These are phyloP conservation scores for Uromys caudimaculatus DNA, from an alignment of 2,797 vertebrate species.

Conservation along the genomic window DNA sequence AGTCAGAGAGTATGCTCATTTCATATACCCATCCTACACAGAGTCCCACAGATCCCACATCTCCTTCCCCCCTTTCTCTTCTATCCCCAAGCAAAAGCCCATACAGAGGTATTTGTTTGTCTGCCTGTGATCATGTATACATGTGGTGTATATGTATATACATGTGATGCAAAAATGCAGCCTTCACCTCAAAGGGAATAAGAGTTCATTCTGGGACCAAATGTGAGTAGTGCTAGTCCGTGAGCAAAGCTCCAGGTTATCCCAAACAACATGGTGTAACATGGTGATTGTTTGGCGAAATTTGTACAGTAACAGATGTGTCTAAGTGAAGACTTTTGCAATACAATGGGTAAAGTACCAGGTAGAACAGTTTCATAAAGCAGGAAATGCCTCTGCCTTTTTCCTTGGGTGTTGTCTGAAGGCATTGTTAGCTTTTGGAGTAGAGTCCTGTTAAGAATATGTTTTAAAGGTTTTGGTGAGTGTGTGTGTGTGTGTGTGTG, in stretches of 20 bases:
- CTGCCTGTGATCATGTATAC: neutral
- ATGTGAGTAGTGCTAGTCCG: neutral
- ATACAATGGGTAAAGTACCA: neutral
- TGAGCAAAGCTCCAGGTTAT: neutral
- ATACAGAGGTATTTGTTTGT: neutral
- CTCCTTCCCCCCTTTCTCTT: neutral
- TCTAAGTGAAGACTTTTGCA: neutral
- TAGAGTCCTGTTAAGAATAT: neutral
- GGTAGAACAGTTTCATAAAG: neutral
- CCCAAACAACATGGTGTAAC: no score
- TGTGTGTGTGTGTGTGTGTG: neutral
- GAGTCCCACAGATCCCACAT: neutral
- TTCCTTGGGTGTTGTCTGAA: neutral
- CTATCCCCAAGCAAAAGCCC: neutral
- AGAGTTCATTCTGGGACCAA: neutral
- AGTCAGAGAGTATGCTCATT: neutral
- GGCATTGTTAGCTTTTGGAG: neutral
- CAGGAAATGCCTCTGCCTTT: neutral
- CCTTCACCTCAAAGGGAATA: neutral
- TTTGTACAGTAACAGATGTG: neutral
- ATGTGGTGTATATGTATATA: neutral
- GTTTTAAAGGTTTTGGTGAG: neutral
- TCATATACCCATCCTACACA: neutral
- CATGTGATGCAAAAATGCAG: neutral
- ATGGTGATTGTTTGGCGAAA: neutral